Base-by-base conservation (phyloP, 1,140 invertebrate genomes). In the Hypothenemus hampei region DNA sequence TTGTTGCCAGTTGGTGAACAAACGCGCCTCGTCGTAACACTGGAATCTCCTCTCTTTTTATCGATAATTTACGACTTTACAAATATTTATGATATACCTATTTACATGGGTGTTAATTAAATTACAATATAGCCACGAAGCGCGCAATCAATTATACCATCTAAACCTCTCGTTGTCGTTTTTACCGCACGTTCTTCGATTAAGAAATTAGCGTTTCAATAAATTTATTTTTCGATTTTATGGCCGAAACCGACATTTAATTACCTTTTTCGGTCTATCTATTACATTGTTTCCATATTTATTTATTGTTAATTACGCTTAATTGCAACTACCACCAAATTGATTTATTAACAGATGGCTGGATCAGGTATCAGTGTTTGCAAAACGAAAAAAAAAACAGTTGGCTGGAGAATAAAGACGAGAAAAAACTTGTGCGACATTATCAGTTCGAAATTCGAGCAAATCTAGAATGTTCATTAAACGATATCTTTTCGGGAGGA, bases 401-500 rank as follows among this genome's bases (percentile, higher is more conserved):
- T 23, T 53, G 10, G 23, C 24, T 16, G 50, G 40, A 5, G 8
- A 44, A 44, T 53, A 35, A 22, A 53, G 44, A 53, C 43, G 37
- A 44, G 61, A 63, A 65, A 61, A 59, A 50, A n/a, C n/a, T n/a
- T n/a, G n/a, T 39, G 23, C 33, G 43, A 41, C 44, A 58, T 65
- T 63, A 63, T 65, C 61, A 61, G 54, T 58, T 57, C 29, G 36
- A 59, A 54, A n/a, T n/a, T n/a, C n/a, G 56, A 63, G 62, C 64
- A 64, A 69, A 69, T 69, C 67, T 69, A 69, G 65, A 69, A 69
- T 69, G 67, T 68, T 69, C 67, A 69, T 69, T 69, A 69, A n/a
- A 61, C 65, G 66, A 66, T 66, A 68, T 62, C 66, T 58, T 51
- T 56, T 52, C 57, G 43, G 5, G 45, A 49, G 47, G 58, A 58